Percentiles rank a stretch among this genome's conserved stretches.
phyloP scores from a whole-genome alignment of 2,888 invertebrate species.

The Pyrrhosoma nymphula region DNA sequence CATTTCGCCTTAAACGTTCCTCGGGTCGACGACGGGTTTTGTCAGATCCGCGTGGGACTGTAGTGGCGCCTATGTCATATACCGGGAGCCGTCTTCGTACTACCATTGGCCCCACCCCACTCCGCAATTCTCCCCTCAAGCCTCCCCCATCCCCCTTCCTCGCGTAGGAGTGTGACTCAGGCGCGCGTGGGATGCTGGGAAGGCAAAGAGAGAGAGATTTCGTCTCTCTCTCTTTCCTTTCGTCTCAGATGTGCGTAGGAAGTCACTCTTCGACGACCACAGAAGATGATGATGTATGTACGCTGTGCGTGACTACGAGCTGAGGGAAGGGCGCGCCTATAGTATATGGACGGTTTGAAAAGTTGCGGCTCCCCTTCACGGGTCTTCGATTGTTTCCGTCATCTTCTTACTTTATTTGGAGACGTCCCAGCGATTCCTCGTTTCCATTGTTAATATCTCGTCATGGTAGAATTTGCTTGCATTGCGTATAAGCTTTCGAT shows the following conservation, averaged over 20 bases:
- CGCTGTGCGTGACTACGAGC: not conserved
- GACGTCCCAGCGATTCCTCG: not conserved
- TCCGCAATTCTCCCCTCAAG: not conserved
- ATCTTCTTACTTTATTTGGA: slow-evolving; percentile 5
- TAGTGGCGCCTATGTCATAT: not conserved
- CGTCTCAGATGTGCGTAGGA: not conserved
- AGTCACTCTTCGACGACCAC: not conserved
- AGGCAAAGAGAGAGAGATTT: not conserved
- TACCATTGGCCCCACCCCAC: not conserved
- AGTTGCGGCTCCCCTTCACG: not conserved
- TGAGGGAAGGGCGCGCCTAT: not conserved
- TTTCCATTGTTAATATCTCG: too few relatives aligned
- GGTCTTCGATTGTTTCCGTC: slow-evolving; percentile 8
- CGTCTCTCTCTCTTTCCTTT: not conserved
- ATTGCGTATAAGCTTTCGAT: too few relatives aligned
- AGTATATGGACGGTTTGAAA: not conserved
- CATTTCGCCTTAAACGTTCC: slow-evolving; percentile 14
- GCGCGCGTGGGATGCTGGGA: slow-evolving; percentile 53
- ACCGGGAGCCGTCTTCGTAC: not conserved
- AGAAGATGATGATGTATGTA: not conserved
- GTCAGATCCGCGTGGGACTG: not conserved
- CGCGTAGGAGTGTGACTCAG: slow-evolving; percentile 57
- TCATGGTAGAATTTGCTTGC: too few relatives aligned
- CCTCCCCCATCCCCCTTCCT: not conserved
- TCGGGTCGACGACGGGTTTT: not conserved